Conservation (phyloP, 2,113 vertebrate genomes). For the Telmatochromis sp. region DNA sequence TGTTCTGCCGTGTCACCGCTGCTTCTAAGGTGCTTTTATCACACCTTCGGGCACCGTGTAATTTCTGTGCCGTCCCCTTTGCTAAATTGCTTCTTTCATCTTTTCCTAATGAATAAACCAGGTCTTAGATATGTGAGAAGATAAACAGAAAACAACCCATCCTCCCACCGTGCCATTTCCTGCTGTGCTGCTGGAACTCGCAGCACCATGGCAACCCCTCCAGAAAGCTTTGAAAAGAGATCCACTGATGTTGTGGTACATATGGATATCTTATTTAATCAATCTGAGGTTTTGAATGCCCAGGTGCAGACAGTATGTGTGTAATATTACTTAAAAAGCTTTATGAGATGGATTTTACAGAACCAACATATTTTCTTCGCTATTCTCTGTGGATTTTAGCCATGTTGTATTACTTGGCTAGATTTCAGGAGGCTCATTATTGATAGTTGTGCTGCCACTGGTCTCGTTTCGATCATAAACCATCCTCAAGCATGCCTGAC, state of each 20-base stretch:
- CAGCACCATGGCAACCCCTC: slow-evolving; percentile 7
- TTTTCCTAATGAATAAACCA: slow-evolving; percentile 11
- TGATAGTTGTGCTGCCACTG: not conserved
- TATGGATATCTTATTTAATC: not conserved
- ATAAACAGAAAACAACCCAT: not conserved
- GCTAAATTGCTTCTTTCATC: slow-evolving; percentile 9
- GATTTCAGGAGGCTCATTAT: not conserved
- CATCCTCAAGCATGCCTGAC: not conserved
- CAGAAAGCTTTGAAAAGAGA: not conserved
- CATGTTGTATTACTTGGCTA: not conserved
- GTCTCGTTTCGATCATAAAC: not conserved
- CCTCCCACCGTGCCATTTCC: not conserved
- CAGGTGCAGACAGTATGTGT: not conserved
- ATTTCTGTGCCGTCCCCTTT: not conserved
- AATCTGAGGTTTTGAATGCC: not conserved
- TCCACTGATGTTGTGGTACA: not conserved
- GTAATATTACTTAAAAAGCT: not conserved
- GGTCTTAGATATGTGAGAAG: not conserved
- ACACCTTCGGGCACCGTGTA: not conserved
- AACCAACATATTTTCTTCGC: not conserved
- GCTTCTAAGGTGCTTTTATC: not conserved
- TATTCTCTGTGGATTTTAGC: not conserved
- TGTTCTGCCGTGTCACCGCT: not conserved
- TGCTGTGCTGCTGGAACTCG: not conserved
- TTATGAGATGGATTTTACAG: not conserved